Evolutionary conservation across 2,113 vertebrate genomes (phyloP), one percentile per base, ranked within the genome.

Genomic region (Trogon melanurus): DNA sequence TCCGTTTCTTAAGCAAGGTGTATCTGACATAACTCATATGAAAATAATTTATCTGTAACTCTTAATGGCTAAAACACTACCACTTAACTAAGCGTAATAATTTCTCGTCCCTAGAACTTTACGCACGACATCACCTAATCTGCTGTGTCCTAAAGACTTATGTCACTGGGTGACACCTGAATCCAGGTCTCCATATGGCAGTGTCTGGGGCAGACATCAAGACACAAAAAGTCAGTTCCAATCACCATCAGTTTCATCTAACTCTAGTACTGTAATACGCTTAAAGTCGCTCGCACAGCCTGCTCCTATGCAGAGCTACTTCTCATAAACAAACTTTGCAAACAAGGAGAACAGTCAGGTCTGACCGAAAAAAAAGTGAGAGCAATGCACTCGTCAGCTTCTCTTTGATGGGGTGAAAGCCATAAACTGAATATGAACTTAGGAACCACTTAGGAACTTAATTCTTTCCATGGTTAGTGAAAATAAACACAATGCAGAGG

Each of bases 401-500:
- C 91, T 47, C 70, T 89, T 62, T 70, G 66, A 83, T 47, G 51
- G 19, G 26, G 80, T 0, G 2, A 66, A 95, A 96, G 53, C 87
- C 54, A 75, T 85, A 94, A 87, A 91, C 87, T 89, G 80, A 87
- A 29, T 85, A 96, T 65, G 81, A 95, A 93, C 86, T 90, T 81
- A 85, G 72, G 30, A 95, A 88, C 56, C 72, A 93, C 61, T 84
- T 56, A 83, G 73, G 53, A 93, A 79, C 69, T 32, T 84, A 86
- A 96, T 95, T 94, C 83, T 87, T 96, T 85, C 80, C 62, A 65
- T 18, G 41, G 75, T 65, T 51, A 81, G 57, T 1, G 2, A 89
- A 95, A 94, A 92, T 9, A 79, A 94, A 91, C 57, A 95, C 88
- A 91, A 91, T 61, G 80, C 75, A 92, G 82, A 94, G 90, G 78